Evolutionary conservation across 2,888 invertebrate genomes (phyloP), one percentile per base, ranked within the genome.

Genomic region (Epinotia demarniana): DNA sequence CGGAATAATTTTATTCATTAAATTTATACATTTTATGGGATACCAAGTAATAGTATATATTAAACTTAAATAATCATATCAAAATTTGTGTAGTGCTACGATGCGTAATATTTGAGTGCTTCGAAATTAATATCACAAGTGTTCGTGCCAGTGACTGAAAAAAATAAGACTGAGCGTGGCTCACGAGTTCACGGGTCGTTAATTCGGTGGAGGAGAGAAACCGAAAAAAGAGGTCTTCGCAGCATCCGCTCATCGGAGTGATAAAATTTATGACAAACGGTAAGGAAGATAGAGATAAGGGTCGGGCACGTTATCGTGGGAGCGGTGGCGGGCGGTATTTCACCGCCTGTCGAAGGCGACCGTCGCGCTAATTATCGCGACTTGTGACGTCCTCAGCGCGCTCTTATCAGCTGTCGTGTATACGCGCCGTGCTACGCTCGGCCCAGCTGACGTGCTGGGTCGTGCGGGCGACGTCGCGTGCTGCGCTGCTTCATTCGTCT

Each of bases 201-300:
- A 91, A 90, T 86, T 90, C 88, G 81, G 82, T 82, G 86, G 84
- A 86, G 86, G 85, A 90, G 88, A 84, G 85, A 87, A 89, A 82
- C 83, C 81, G 85, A 89, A 87, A 87, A 88, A 89, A 85, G 86
- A 89, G 86, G 86, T 86, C 86, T 87, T 88, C 87, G 86, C 83
- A 83, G 87, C 87, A 87, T 90, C 87, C 89, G 90, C 85, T 91
- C 92, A 91, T 90, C 89, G 91, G 86, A 87, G 91, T 90, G 93
- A 92, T 91, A 92, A 89, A 90, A 92, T 93, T 93, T 92, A 92
- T 92, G 92, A 93, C 88, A 87, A 90, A 92, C 93, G 94, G 94
- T 94, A 93, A 94, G 93, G 84, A 89, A 86, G 86, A 81, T 89
- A 89, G 86, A 91, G 92, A 93, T 92, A 91, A 92, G 92, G 89